Base-by-base conservation (phyloP, 2,888 invertebrate genomes). In the Lycophotia porphyrea region DNA sequence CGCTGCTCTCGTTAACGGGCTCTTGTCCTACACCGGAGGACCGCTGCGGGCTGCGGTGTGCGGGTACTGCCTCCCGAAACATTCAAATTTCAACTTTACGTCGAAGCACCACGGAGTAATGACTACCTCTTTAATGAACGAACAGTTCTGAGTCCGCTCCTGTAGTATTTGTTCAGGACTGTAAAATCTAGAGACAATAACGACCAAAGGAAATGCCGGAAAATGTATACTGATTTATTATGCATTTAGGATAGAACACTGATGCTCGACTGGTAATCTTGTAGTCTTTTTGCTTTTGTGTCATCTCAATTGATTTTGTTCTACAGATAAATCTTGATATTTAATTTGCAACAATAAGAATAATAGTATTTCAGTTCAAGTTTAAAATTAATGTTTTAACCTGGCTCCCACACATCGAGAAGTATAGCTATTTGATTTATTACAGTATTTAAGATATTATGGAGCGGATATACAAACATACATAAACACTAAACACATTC, bases 1-100 rank as follows among this genome's bases (percentile, higher is more conserved):
- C 90, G 89, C 84, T 88, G 90, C 90, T 90, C 93, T 94, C 91
- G 93, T 93, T 94, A 94, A 91, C 92, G 84, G 89, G 87, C 92
- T 93, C 93, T 93, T 92, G 92, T 93, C 88, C 89, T 89, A 84
- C 84, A 87, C 88, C 84, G 87, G 88, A 73, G 74, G 44, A 63
- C 58, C 63, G 87, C 88, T 89, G 88, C 34, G 11, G 9, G 87
- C 88, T 89, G 88, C 34, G 11, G 9, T 8, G 63, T 63, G 63
- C 91, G 90, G 91, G 90, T 89, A 89, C 89, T 89, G 84, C 86
- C 80, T 76, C 87, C 80, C 78, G 84, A 82, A 81, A 80, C 81
- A 88, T 88, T 82, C 79, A 82, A 88, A 88, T 87, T 78, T 83
- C 81, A 79, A 75, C 78, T 82, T 78, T 71, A 70, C 67, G 39